Evolutionary conservation across 2,113 vertebrate species (phyloP).

Genomic region (Paradisaea rubra): DNA sequence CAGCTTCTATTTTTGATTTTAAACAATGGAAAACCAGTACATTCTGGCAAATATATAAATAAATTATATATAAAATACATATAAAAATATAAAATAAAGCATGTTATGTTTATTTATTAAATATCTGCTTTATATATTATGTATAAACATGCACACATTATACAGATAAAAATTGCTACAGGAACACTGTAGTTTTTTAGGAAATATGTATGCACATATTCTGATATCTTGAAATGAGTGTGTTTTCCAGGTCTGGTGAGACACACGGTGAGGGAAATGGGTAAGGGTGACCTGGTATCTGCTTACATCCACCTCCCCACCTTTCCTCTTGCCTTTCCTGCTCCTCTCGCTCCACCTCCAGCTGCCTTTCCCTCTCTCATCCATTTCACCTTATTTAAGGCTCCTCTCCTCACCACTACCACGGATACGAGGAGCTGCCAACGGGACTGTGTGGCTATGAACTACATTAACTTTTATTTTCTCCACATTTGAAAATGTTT

Average conservation of each 20-base stretch:
- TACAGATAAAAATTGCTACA: accelerated
- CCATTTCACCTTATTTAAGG: not conserved
- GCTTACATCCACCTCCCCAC: not conserved
- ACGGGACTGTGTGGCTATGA: accelerated
- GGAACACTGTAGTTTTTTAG: not conserved
- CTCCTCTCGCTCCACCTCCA: not conserved
- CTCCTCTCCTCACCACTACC: not conserved
- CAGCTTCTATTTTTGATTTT: not conserved
- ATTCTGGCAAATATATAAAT: not conserved
- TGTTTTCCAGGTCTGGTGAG: not conserved
- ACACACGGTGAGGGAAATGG: not conserved
- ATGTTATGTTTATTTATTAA: not conserved
- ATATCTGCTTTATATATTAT: not conserved
- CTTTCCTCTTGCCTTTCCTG: not conserved
- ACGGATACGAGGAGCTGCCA: not conserved
- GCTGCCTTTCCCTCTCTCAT: not conserved
- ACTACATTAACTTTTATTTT: too few species aligned
- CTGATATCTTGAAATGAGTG: not conserved
- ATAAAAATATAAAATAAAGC: not conserved
- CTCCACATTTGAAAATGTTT: not conserved
- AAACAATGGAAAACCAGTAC: not conserved
- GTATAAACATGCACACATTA: accelerated
- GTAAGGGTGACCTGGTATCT: not conserved
- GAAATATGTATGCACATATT: not conserved
- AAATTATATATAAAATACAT: not conserved